Evolutionary conservation across 2,113 vertebrate genomes (phyloP), one percentile per base, ranked within the genome.

Genomic region (Trichechus manatus): DNA sequence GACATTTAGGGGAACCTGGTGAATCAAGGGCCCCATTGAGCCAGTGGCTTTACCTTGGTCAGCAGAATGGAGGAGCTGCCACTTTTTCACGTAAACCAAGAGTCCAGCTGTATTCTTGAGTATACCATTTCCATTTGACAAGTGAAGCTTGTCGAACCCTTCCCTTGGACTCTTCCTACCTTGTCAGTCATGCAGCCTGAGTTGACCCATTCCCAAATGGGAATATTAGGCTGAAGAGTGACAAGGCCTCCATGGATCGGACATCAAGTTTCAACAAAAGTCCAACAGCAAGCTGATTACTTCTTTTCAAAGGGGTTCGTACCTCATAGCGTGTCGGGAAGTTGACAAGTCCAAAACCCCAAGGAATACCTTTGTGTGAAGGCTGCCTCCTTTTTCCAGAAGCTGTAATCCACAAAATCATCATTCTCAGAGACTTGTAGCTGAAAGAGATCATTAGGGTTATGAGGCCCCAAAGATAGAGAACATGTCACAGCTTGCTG

Each of bases 301-400:
- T 82, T 74, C 20, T 63, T 79, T 31, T 89, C 27, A 74, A 33
- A 64, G 22, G 25, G 44, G 7, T 72, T 47, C 6, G 6, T n/a
- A 86, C 50, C 7, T 82, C 64, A 8, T 42, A 95, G 53, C 23
- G 3, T 61, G 87, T 85, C 88, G 53, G 14, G 36, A 4, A 63
- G 66, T 74, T 50, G 78, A 50, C n/a, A 64, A 66, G 53, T 92
- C 70, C 23, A 86, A 42, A 87, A 75, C 75, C 75, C 36, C 13
- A 87, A 66, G 50, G 39, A 70, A 25, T 93, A 44, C 47, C 47
- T 95, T 89, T 89, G 75, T 14, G 11, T 72, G 14, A 50, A 95
- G 29, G 15, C 31, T 47, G 25, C 9, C 13, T 96, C 17, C 53
- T 27, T 88, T 92, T 91, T 15, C 36, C 74, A 63, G 9, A 94